These are phyloP conservation scores for Drosophila anomelani DNA, from an alignment of 2,888 invertebrate species.

Conservation along the genomic window DNA sequence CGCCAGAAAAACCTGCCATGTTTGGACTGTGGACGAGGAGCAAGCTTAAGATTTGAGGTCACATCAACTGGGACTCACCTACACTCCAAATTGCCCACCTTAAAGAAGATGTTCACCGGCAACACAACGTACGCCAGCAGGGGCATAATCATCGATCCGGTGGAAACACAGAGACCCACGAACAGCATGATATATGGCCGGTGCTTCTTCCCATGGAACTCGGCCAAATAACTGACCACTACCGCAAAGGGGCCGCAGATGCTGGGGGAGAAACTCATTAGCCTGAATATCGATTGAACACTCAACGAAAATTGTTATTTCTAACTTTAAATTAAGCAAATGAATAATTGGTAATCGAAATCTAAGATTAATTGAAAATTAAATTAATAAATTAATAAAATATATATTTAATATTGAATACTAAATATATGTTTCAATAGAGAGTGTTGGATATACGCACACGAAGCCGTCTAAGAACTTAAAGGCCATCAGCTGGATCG, in stretches of 20 bases:
- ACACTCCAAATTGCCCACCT: slow-evolving; percentile 52
- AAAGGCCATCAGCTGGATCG: slow-evolving; percentile 87
- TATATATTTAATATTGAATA: too few relatives aligned
- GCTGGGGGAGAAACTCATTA: slow-evolving; percentile 79
- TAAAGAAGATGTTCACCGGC: slow-evolving; percentile 84
- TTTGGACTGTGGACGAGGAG: slow-evolving; percentile 52
- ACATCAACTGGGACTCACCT: slow-evolving; percentile 9
- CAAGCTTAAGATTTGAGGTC: neutral
- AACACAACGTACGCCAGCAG: slow-evolving; percentile 90
- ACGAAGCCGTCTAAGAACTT: slow-evolving; percentile 90
- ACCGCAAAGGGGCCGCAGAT: slow-evolving; percentile 90
- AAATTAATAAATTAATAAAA: too few relatives aligned
- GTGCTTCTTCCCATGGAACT: slow-evolving; percentile 89
- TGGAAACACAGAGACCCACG: slow-evolving; percentile 87
- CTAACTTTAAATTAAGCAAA: too few relatives aligned
- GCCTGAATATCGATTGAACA: neutral
- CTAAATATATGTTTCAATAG: too few relatives aligned
- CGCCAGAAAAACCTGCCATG: slow-evolving; percentile 76
- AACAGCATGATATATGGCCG: slow-evolving; percentile 88
- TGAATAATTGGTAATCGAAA: neutral
- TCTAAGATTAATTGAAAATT: too few relatives aligned
- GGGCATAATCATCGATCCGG: slow-evolving; percentile 88
- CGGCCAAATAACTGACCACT: slow-evolving; percentile 89
- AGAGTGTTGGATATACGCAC: slow-evolving; percentile 86
- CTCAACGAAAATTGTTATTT: too few relatives aligned